Evolutionary conservation across 2,797 vertebrate genomes (phyloP).

Genomic region (Botia kubotai): DNA sequence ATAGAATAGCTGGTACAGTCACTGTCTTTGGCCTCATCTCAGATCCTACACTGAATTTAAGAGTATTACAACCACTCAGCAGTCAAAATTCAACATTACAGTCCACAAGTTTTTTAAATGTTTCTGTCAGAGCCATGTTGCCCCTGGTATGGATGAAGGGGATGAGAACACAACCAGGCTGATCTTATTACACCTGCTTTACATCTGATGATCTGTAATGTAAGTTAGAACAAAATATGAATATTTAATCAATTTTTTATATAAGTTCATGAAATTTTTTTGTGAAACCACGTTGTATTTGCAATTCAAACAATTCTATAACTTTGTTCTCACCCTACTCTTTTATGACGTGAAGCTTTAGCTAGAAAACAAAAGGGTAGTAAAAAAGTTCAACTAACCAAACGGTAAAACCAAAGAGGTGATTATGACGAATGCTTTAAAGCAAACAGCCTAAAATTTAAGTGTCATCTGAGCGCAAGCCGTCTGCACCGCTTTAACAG

Average conservation of each 20-base stretch:
- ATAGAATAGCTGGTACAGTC: neutral
- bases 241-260: neutral
- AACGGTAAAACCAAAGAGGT: neutral
- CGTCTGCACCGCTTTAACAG: neutral
- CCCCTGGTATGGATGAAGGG: too few species aligned
- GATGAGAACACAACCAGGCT: neutral
- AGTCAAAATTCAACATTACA: neutral
- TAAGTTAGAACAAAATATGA: neutral
- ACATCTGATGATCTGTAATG: neutral
- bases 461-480: neutral
- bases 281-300: neutral
- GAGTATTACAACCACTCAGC: neutral
- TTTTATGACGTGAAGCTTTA: neutral
- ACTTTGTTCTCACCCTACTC: neutral
- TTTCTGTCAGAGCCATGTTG: neutral
- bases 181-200: neutral
- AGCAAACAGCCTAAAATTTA: neutral
- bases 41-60: neutral
- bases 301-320: neutral
- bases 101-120: neutral
- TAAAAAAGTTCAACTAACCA: neutral
- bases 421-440: neutral
- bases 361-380: neutral
- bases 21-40: neutral
- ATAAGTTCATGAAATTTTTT: too few species aligned